Percentiles rank a stretch among this genome's conserved stretches.
Conservation (phyloP, 1,140 invertebrate genomes). For the Dufourea novaeangliae region DNA sequence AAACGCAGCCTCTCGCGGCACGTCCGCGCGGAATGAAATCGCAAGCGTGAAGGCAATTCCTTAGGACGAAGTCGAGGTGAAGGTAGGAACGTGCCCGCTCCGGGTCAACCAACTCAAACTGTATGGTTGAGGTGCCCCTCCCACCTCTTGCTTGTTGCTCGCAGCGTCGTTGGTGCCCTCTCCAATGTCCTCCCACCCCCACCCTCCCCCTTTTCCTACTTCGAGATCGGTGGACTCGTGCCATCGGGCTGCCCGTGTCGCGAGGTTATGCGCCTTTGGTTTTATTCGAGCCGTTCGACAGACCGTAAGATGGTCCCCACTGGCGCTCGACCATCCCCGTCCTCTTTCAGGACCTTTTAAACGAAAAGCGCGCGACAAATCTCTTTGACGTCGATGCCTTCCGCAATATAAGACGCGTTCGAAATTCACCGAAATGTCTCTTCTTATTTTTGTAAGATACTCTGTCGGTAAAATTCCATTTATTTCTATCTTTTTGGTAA, state of each 20-base stretch:
- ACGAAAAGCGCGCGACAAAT: background rate
- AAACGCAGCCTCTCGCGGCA: conserved; percentile 30
- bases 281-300: conserved; percentile 27
- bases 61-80: conserved; percentile 75
- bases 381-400: background rate
- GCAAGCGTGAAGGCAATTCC: conserved; percentile 77
- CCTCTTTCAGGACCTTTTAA: background rate
- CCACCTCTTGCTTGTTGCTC: conserved; percentile 65
- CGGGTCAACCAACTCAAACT: conserved; percentile 81
- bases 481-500: too few relatives aligned
- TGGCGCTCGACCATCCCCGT: background rate
- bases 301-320: background rate
- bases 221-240: conserved; percentile 64
- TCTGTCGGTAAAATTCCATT: too few relatives aligned
- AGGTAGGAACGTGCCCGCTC: conserved; percentile 75
- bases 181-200: conserved; percentile 63
- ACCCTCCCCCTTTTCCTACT: too few relatives aligned
- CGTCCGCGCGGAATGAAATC: conserved; percentile 73
- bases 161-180: conserved; percentile 70
- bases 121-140: conserved; percentile 64
- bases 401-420: background rate
- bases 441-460: too few relatives aligned
- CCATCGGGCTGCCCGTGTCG: conserved; percentile 60
- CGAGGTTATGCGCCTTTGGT: conserved; percentile 48
- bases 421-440: too few relatives aligned